Percentiles rank a stretch among this genome's conserved stretches.
Conservation (phyloP, 2,113 vertebrate species). For the Megalops atlanticus region DNA sequence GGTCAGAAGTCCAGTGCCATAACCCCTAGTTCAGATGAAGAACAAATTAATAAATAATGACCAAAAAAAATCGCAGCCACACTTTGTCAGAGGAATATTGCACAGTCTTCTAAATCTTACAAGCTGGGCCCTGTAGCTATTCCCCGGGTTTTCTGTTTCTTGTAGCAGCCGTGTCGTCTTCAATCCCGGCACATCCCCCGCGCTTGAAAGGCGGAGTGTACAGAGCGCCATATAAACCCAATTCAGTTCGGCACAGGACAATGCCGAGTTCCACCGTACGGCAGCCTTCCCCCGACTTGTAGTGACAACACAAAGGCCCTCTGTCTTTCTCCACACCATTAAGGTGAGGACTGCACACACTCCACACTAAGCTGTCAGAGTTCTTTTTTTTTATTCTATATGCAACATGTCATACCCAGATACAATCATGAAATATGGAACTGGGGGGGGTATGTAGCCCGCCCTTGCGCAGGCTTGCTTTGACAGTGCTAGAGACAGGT, state of each 20-base stretch:
- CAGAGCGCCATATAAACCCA: conserved; percentile 57
- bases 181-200: conserved; percentile 18
- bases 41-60: not conserved
- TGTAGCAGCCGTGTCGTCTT: conserved; percentile 3
- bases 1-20: conserved; percentile 31
- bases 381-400: conserved; percentile 51
- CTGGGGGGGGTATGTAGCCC: conserved; percentile 28
- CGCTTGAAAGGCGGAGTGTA: conserved; percentile 50
- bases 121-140: conserved; percentile 6
- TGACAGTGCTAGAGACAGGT: conserved; percentile 41
- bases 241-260: conserved; percentile 51
- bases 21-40: too few species aligned
- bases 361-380: conserved; percentile 54
- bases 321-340: conserved; percentile 63
- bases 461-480: conserved; percentile 49
- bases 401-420: conserved; percentile 54
- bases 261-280: conserved; percentile 45
- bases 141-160: not conserved
- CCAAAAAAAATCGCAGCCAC: not conserved
- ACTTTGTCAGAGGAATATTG: not conserved
- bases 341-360: conserved; percentile 58
- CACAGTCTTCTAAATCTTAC: not conserved
- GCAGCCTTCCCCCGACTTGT: conserved; percentile 55
- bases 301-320: conserved; percentile 61
- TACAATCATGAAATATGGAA: conserved; percentile 56